A percentile compares a stretch with the other conserved stretches of the same genome.
Evolutionary conservation across 2,888 invertebrate genomes (phyloP).

Genomic region (Phengaris alcon): DNA sequence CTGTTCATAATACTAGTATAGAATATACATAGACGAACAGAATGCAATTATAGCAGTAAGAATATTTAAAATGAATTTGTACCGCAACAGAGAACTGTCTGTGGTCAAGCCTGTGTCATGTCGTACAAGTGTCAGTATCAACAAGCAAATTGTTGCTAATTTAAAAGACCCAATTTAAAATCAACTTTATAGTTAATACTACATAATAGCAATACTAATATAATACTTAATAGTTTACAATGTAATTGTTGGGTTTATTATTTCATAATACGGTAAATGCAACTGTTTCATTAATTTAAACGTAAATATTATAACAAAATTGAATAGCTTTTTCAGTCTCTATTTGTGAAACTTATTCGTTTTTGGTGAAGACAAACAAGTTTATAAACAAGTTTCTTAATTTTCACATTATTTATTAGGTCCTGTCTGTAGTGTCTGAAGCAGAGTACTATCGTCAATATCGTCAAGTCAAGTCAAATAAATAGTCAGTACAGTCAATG

Average conservation of each 20-base stretch:
- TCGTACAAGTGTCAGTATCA: too few relatives aligned
- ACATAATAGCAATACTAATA: too few relatives aligned
- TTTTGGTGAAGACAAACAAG: background rate
- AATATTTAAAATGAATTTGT: background rate
- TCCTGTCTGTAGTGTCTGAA: background rate
- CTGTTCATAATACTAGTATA: too few relatives aligned
- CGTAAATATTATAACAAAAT: background rate
- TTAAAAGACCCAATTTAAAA: background rate
- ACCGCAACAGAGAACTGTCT: background rate
- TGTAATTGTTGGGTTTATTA: too few relatives aligned
- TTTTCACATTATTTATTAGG: background rate
- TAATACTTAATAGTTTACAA: background rate
- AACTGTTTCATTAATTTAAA: too few relatives aligned
- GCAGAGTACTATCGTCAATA: too few relatives aligned
- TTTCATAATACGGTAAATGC: too few relatives aligned
- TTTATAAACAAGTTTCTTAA: background rate
- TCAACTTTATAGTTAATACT: background rate
- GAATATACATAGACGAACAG: too few relatives aligned
- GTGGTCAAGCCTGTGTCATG: background rate
- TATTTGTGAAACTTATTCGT: background rate
- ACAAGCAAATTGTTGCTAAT: background rate
- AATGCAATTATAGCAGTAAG: too few relatives aligned
- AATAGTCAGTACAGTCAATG: too few relatives aligned
- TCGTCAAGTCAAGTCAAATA: too few relatives aligned
- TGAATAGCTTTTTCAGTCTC: background rate